Conservation (phyloP, 2,888 invertebrate species). For the Chloromyia formosa region DNA sequence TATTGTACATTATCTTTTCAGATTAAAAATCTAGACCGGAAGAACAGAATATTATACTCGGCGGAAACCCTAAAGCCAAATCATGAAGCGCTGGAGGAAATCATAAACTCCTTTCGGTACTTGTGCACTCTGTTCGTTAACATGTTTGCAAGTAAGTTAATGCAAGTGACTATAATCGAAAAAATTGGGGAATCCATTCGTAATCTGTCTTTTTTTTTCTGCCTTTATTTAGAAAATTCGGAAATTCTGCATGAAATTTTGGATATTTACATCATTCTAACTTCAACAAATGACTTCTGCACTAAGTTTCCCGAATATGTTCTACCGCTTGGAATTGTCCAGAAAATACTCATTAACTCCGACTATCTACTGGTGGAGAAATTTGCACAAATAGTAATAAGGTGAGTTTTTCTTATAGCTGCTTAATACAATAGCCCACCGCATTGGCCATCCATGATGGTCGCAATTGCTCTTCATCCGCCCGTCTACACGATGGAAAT, state of each 20-base stretch:
- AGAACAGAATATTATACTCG: neutral
- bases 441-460: no score
- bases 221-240: constrained; percentile 3
- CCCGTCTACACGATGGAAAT: no score
- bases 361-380: constrained; percentile 27
- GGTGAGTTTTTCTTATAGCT: constrained; percentile 9
- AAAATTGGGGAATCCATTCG: no score
- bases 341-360: constrained; percentile 29
- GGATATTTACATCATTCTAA: neutral
- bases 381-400: neutral
- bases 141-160: constrained; percentile 10
- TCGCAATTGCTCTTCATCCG: no score
- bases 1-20: neutral
- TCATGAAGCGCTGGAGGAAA: neutral
- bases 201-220: no score
- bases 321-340: neutral
- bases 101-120: constrained; percentile 12
- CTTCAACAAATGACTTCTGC: neutral
- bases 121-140: constrained; percentile 26
- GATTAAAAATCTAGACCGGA: constrained; percentile 1
- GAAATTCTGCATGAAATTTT: constrained; percentile 30
- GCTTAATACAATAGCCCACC: no score
- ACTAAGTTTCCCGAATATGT: neutral
- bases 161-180: neutral
- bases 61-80: neutral